A percentile compares a stretch with the other conserved stretches of the same genome.
Conservation (phyloP, 2,797 vertebrate genomes). For the Periophthalmus magnuspinnatus region DNA sequence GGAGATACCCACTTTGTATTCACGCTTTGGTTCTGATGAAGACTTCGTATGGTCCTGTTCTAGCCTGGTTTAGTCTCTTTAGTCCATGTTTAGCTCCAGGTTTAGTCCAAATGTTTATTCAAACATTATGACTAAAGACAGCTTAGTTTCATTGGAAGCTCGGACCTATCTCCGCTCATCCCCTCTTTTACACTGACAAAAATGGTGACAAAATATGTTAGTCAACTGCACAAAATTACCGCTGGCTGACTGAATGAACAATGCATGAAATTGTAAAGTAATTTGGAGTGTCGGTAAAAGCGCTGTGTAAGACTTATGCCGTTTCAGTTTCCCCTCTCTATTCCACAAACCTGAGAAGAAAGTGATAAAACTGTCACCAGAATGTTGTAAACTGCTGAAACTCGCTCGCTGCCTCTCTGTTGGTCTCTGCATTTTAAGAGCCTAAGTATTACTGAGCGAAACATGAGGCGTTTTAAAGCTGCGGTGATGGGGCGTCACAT, state of each 20-base stretch:
- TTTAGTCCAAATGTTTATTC: too few relatives aligned
- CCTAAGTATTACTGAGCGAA: neutral
- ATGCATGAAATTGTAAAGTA: neutral
- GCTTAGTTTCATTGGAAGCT: too few relatives aligned
- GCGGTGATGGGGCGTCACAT: conserved; percentile 2
- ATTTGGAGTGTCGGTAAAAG: neutral
- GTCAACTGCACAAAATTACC: neutral
- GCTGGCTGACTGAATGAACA: neutral
- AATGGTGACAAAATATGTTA: too few relatives aligned
- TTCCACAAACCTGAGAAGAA: neutral
- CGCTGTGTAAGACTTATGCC: neutral
- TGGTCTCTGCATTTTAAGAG: neutral
- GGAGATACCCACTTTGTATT: too few relatives aligned
- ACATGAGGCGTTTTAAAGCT: neutral
- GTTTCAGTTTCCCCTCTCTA: neutral
- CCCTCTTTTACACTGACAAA: too few relatives aligned
- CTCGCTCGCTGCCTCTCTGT: neutral
- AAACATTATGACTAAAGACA: too few relatives aligned
- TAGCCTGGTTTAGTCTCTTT: too few relatives aligned
- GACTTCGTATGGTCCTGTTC: too few relatives aligned
- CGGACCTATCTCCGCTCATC: too few relatives aligned
- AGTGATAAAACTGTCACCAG: neutral
- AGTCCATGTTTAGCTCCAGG: too few relatives aligned
- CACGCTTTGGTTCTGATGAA: too few relatives aligned
- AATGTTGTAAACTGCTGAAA: neutral